Base-by-base conservation (phyloP, 2,888 invertebrate genomes). In the Criorhina ranunculi region DNA sequence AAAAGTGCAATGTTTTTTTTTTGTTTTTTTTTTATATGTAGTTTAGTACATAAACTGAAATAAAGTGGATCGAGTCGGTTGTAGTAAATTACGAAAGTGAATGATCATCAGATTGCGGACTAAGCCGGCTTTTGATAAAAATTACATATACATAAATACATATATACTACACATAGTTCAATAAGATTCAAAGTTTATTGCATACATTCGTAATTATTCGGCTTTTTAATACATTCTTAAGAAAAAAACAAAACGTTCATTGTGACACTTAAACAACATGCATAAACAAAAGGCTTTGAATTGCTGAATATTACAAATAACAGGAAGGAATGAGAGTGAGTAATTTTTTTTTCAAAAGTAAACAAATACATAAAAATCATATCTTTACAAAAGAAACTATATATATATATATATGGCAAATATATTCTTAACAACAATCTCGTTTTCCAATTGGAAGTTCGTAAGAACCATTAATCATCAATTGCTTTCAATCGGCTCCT, bases 1-100 rank as follows among this genome's bases (percentile, higher is more conserved):
- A 46, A 44, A 66, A 75, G 78, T 82, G 78, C 82, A 82, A 82
- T 82, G 77, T 44, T 66, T 57, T 80, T 40, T 17, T 46, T 64
- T 70, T 62, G n/a, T 33, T 60, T 15, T 19, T 35, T 60, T 46
- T 19, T 69, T 55, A 62, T 51, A 46, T n/a, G 5, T 35, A 67
- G 40, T 40, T 62, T 15, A 42, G 70, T 42, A 44, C 12, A 29
- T 37, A 29, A 66, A 40, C 24, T 17, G 19, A 51, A 57, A 19
- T 17, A 29, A 72, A 57, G 17, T 19, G 37, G 19, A 57, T 11
- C 55, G 19, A 55, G 42, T 69, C 69, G 44, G 29, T 53, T 42
- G 42, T 33, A 51, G 51, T 33, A 2, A 17, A 19, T 42, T 40
- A 46, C 59, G 31, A 60, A 60, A 59, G 57, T 59, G 59, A 49